Conservation (phyloP, 2,113 vertebrate genomes). For the Pungitius pungitius region DNA sequence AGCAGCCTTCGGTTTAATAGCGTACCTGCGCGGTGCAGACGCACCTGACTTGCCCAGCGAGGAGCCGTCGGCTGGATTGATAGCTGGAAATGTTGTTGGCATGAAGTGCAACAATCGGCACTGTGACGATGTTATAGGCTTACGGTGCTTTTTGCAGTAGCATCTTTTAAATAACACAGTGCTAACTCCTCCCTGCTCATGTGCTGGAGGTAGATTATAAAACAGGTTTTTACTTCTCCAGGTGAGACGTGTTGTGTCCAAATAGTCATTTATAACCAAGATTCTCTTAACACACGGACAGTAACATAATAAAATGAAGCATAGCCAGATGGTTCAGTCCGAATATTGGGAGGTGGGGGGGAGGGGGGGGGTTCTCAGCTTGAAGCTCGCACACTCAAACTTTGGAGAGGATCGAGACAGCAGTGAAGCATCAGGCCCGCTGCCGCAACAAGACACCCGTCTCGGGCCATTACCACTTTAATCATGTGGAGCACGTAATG, state of each 20-base stretch:
- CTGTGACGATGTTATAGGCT: no score
- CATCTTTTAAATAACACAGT: neutral
- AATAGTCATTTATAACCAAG: neutral
- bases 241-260: neutral
- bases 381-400: neutral
- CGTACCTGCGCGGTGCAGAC: neutral
- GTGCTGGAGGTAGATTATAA: neutral
- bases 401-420: neutral
- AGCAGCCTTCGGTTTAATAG: neutral
- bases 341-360: neutral
- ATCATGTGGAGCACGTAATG: constrained; percentile 22
- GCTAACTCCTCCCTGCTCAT: neutral
- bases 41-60: neutral
- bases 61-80: neutral
- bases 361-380: neutral
- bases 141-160: no score
- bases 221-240: neutral
- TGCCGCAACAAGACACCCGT: neutral
- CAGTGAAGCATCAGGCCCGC: neutral
- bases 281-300: neutral
- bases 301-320: neutral
- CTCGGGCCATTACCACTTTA: constrained; percentile 22
- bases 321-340: neutral
- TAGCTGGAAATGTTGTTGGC: no score
- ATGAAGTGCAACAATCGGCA: no score